Evolutionary conservation across 2,113 vertebrate genomes (phyloP), one percentile per base, ranked within the genome.

Genomic region (Melanerpes formicivorus): DNA sequence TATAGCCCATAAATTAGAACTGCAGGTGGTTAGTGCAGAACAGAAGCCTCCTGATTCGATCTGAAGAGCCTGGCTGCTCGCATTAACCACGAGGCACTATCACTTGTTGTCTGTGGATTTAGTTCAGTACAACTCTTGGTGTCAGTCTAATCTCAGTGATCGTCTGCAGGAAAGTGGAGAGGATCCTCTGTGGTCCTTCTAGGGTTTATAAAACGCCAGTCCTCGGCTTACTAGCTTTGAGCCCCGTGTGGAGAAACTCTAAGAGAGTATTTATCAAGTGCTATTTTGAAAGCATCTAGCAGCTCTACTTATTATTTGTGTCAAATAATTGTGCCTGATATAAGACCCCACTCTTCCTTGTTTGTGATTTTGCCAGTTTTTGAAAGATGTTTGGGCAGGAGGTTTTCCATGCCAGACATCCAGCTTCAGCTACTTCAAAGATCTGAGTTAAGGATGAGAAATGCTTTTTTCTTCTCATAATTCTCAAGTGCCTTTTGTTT

Each of bases 81-180:
- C 27, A 19, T 60, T 59, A 85, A 67, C 25, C 52, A 73, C 59
- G 60, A 77, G 42, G 54, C 52, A 5, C 27, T 34, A 37, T 65
- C 62, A 50, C 21, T 56, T 80, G 69, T 22, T 84, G 72, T 32
- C 79, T 50, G 81, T 32, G 22, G 84, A 74, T 82, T 87, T 94
- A 75, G 91, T 91, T 95, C 87, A 83, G 62, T 71, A 64, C 54
- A 95, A 95, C 94, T 96, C 94, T 91, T 96, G 95, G 94, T 96
- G 96, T 96, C 94, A 95, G 89, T 95, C 93, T 96, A 96, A 92
- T 94, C 93, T 94, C 93, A 94, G 84, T 63, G 72, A 90, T 95
- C 48, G 18, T 62, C 91, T 91, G 56, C 44, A 91, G 79, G 40
- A 93, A 92, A 73, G 72, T 4, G 15, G 2, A 62, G 70, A 34